A percentile compares a stretch with the other conserved stretches of the same genome.
phyloP scores from a whole-genome alignment of 2,888 invertebrate species.

The Hypsopygia costalis region DNA sequence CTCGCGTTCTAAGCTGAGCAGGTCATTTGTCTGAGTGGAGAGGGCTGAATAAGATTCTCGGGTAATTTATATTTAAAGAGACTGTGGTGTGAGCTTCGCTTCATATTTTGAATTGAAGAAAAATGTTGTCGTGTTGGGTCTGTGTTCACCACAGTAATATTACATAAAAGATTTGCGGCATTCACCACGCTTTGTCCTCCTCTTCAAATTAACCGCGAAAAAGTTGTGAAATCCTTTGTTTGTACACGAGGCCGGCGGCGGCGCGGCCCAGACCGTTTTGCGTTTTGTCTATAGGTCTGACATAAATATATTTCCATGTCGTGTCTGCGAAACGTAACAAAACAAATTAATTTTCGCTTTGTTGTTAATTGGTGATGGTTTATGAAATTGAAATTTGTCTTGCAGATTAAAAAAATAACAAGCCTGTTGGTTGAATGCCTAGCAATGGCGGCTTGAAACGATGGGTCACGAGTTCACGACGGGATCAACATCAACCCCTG shows the following conservation, averaged over 20 bases:
- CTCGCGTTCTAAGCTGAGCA: slow-evolving; percentile 18
- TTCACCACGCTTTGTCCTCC: slow-evolving; percentile 24
- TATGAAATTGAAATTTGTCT: no score
- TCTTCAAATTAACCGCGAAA: slow-evolving; percentile 36
- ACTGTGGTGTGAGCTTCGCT: slow-evolving; percentile 21
- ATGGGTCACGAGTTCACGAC: no score
- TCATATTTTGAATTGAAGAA: slow-evolving; percentile 23
- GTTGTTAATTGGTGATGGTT: no score
- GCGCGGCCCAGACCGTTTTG: no score
- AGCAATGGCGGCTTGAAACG: no score
- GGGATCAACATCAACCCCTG: no score
- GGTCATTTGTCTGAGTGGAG: slow-evolving; percentile 25
- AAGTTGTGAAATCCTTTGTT: slow-evolving; percentile 37
- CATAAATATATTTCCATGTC: no score
- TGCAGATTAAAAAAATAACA: no score
- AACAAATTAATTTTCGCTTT: no score
- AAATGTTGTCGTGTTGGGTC: slow-evolving; percentile 21
- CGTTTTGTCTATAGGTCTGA: no score
- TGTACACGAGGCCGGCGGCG: slow-evolving; percentile 13
- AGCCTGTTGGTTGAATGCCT: no score
- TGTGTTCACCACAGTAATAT: slow-evolving; percentile 16
- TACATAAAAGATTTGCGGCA: slow-evolving; percentile 19
- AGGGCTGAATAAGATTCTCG: slow-evolving; percentile 14
- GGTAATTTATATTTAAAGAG: slow-evolving; percentile 26
- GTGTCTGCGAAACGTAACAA: no score